These are phyloP conservation scores for Formica exsecta DNA, from an alignment of 1,140 invertebrate species.

Conservation along the genomic window DNA sequence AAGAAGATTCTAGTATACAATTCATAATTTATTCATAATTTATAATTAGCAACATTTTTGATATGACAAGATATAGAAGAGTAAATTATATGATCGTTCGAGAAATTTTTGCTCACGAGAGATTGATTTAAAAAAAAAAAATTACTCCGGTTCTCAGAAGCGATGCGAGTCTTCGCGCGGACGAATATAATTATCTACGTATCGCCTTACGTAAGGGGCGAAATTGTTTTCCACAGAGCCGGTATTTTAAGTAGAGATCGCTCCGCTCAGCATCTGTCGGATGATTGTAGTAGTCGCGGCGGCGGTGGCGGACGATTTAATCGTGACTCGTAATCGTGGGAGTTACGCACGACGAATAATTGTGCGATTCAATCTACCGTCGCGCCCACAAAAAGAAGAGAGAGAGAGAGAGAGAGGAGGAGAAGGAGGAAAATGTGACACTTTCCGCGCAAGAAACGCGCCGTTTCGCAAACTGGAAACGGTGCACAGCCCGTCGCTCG, in stretches of 20 bases:
- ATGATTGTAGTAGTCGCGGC: neutral
- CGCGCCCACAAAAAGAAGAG: neutral
- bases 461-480: conserved; percentile 33
- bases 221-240: conserved; percentile 71
- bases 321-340: conserved; percentile 66
- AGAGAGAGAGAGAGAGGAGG: conserved; percentile 10
- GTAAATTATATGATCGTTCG: too few species aligned
- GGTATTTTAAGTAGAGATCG: conserved; percentile 57
- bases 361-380: conserved; percentile 67
- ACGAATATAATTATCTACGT: conserved; percentile 17
- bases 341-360: conserved; percentile 68
- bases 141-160: neutral
- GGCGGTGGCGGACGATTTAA: conserved; percentile 61
- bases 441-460: conserved; percentile 37
- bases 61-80: too few species aligned
- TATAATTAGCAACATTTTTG: too few species aligned
- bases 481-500: neutral
- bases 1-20: too few species aligned
- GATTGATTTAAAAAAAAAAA: neutral
- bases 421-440: conserved; percentile 57
- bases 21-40: too few species aligned
- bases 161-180: neutral
- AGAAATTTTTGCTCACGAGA: neutral
- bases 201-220: conserved; percentile 66
- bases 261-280: conserved; percentile 6